A percentile compares a stretch with the other conserved stretches of the same genome.
These are phyloP conservation scores for Periplaneta americana DNA, from an alignment of 1,140 invertebrate genomes.

Conservation along the genomic window DNA sequence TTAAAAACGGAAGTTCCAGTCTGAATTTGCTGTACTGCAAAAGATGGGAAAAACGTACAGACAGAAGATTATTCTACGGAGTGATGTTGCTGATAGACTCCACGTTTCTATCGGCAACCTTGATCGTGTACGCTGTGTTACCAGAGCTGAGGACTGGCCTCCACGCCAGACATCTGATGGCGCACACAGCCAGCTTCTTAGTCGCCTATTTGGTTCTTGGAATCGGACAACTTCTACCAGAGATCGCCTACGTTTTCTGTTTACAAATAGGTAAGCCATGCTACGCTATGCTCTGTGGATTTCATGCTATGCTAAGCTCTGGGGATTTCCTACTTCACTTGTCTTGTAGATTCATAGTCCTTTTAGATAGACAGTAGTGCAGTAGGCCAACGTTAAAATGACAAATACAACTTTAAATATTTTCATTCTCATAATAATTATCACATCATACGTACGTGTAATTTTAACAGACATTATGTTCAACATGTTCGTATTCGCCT, in stretches of 20 bases:
- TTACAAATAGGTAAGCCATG: neutral
- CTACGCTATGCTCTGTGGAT: too few species aligned
- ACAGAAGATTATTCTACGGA: neutral
- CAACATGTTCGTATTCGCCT: too few species aligned
- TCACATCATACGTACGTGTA: too few species aligned
- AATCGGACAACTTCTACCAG: neutral
- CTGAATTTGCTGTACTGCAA: neutral
- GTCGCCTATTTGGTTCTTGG: slow-evolving; percentile 8
- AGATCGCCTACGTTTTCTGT: neutral
- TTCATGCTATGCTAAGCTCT: too few species aligned
- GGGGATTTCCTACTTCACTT: too few species aligned
- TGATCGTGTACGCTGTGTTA: slow-evolving; percentile 21
- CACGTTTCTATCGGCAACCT: slow-evolving; percentile 18
- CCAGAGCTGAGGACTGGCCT: slow-evolving; percentile 19
- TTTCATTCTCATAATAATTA: too few species aligned
- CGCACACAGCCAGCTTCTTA: slow-evolving; percentile 9
- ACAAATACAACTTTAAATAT: too few species aligned
- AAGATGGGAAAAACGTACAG: neutral
- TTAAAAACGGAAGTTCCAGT: neutral
- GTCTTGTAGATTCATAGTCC: too few species aligned
- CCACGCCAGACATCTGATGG: slow-evolving; percentile 24
- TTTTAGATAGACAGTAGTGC: too few species aligned
- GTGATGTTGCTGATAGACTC: slow-evolving; percentile 15
- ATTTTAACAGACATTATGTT: too few species aligned
- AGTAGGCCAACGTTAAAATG: too few species aligned